Conservation (phyloP, 2,888 invertebrate genomes). For the Leucophenga maculata region DNA sequence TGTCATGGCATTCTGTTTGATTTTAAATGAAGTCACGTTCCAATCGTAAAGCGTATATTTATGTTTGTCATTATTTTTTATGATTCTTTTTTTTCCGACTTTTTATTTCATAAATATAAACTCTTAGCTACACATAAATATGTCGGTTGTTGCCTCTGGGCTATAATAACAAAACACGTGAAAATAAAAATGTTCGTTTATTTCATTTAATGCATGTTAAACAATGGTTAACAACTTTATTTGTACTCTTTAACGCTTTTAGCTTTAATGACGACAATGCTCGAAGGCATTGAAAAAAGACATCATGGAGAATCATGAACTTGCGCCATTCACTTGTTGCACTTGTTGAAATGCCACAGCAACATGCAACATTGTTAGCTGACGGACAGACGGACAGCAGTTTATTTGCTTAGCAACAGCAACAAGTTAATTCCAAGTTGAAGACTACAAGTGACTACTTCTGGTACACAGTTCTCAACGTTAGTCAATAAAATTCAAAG, state of each 20-base stretch:
- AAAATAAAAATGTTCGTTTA: neutral
- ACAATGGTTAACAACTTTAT: slow-evolving; percentile 65
- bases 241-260: slow-evolving; percentile 33
- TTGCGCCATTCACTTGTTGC: slow-evolving; percentile 24
- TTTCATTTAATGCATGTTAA: slow-evolving; percentile 42
- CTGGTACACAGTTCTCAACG: too few relatives aligned
- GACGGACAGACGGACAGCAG: slow-evolving; percentile 15
- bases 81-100: slow-evolving; percentile 44
- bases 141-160: slow-evolving; percentile 32
- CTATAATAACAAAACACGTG: slow-evolving; percentile 35
- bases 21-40: slow-evolving; percentile 66
- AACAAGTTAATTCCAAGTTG: too few relatives aligned
- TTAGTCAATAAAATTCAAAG: too few relatives aligned
- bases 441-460: too few relatives aligned
- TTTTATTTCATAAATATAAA: slow-evolving; percentile 1
- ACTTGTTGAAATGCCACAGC: slow-evolving; percentile 39
- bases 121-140: neutral
- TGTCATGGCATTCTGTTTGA: slow-evolving; percentile 50
- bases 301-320: slow-evolving; percentile 16
- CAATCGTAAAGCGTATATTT: slow-evolving; percentile 58
- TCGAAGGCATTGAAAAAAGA: neutral
- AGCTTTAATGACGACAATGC: neutral
- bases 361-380: slow-evolving; percentile 43
- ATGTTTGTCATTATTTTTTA: slow-evolving; percentile 55
- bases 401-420: too few relatives aligned